Conservation (phyloP, 2,113 vertebrate species). For the Brachionichthys hirsutus region DNA sequence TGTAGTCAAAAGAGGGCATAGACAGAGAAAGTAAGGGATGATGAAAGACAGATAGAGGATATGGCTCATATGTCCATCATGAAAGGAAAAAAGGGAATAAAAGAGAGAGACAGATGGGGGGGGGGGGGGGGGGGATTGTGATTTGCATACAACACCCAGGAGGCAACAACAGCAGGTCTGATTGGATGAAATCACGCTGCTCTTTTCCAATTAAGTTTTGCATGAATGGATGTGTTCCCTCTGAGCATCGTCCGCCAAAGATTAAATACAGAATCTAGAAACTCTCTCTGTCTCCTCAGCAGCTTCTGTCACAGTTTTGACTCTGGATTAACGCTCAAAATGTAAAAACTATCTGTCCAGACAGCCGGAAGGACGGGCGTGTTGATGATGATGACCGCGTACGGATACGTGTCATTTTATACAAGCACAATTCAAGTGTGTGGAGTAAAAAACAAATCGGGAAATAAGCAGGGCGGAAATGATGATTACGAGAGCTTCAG, state of each 20-base stretch:
- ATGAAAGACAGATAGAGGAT: not conserved
- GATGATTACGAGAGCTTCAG: constrained; percentile 50
- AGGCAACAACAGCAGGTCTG: constrained; percentile 32
- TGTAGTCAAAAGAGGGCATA: constrained; percentile 4
- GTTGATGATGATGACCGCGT: too few relatives aligned
- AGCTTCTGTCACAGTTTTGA: not conserved
- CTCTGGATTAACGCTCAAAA: too few relatives aligned
- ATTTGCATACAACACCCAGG: constrained; percentile 14
- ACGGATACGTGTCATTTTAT: too few relatives aligned
- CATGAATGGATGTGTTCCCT: constrained; percentile 16
- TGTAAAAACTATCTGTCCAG: too few relatives aligned
- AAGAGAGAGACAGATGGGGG: not conserved
- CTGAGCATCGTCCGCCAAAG: constrained; percentile 4
- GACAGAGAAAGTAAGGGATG: constrained; percentile 1
- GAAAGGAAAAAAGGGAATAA: not conserved
- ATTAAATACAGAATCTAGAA: not conserved
- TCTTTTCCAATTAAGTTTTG: constrained; percentile 38
- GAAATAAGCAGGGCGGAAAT: constrained; percentile 50
- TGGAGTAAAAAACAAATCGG: constrained; percentile 18
- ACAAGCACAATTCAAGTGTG: constrained; percentile 27
- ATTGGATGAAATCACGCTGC: constrained; percentile 45
- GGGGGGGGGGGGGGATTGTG: not conserved
- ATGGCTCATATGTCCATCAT: not conserved
- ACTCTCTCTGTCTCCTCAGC: not conserved
- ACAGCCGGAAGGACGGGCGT: too few relatives aligned